These are phyloP conservation scores for Sarcophaga peregrina DNA, from an alignment of 1,140 invertebrate species.

Conservation along the genomic window DNA sequence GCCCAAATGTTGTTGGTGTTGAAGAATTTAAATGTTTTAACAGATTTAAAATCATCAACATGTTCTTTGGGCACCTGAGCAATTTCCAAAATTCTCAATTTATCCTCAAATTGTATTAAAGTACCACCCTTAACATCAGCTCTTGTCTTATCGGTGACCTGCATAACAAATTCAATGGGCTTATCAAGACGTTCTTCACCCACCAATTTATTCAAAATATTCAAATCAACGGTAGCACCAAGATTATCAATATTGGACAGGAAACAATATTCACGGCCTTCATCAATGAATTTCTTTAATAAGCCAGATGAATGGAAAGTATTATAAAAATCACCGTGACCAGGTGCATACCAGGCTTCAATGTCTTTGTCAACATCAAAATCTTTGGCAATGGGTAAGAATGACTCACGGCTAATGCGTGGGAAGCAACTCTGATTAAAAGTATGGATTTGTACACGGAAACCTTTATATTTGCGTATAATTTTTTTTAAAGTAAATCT, in stretches of 20 bases:
- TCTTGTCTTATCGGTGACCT: conserved; percentile 98
- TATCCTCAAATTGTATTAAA: conserved; percentile 95
- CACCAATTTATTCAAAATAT: conserved; percentile 89
- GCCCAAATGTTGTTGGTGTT: conserved; percentile 99
- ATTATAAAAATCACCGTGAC: conserved; percentile 99
- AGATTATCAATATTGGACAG: conserved; percentile 99
- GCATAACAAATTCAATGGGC: conserved; percentile 96
- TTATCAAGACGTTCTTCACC: conserved; percentile 67
- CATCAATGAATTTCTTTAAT: conserved; percentile 87
- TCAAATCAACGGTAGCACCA: conserved; percentile 97
- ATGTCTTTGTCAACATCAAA: conserved; percentile 79
- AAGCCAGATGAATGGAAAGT: conserved; percentile 95
- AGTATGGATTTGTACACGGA: conserved; percentile 93
- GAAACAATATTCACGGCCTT: conserved; percentile 94
- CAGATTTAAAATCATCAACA: conserved; percentile 97
- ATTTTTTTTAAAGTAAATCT: conserved; percentile 80
- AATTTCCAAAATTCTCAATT: conserved; percentile 96
- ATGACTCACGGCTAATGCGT: conserved; percentile 92
- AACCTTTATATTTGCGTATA: conserved; percentile 94
- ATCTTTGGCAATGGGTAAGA: conserved; percentile 89
- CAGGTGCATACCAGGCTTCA: conserved; percentile 97
- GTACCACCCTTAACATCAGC: conserved; percentile 99
- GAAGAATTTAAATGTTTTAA: conserved; percentile 99
- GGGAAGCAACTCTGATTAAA: conserved; percentile 96
- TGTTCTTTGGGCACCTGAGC: conserved; percentile 99